A percentile compares a stretch with the other conserved stretches of the same genome.
These are phyloP conservation scores for Mola mola DNA, from an alignment of 2,113 vertebrate species.

Conservation along the genomic window DNA sequence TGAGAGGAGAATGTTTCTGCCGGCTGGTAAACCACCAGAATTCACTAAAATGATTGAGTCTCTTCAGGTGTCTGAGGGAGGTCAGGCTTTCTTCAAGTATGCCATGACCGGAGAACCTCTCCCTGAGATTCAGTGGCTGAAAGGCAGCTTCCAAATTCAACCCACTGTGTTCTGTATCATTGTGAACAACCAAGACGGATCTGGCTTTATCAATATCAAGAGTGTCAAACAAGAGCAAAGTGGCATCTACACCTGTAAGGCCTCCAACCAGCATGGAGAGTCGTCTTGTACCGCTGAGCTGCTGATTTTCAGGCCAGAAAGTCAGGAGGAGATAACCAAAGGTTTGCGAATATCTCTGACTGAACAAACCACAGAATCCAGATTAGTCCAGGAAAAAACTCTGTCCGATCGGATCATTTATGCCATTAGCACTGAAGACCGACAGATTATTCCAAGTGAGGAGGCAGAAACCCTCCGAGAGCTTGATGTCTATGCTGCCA, in stretches of 20 bases:
- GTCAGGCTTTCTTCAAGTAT: constrained; percentile 84
- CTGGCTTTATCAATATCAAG: constrained; percentile 82
- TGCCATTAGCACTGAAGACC: constrained; percentile 75
- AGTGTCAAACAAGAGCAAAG: constrained; percentile 78
- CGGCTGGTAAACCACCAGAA: constrained; percentile 73
- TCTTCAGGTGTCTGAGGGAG: constrained; percentile 72
- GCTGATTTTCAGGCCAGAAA: constrained; percentile 67
- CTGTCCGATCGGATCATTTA: constrained; percentile 77
- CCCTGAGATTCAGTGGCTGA: constrained; percentile 86
- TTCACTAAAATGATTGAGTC: constrained; percentile 81
- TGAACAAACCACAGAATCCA: constrained; percentile 67
- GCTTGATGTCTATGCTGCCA: constrained; percentile 71
- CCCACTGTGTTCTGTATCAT: constrained; percentile 67
- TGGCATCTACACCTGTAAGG: constrained; percentile 85
- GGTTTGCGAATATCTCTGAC: constrained; percentile 65
- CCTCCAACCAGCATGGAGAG: constrained; percentile 82
- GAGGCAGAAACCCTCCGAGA: constrained; percentile 66
- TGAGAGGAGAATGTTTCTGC: background rate
- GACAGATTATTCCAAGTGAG: constrained; percentile 75
- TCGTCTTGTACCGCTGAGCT: constrained; percentile 83
- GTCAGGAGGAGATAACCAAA: constrained; percentile 63
- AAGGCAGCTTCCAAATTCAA: constrained; percentile 74
- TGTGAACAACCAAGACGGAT: constrained; percentile 81
- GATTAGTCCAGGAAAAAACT: constrained; percentile 56
- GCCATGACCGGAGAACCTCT: constrained; percentile 79